A percentile compares a stretch with the other conserved stretches of the same genome.
These are phyloP conservation scores for Sesia bembeciformis DNA, from an alignment of 2,888 invertebrate genomes.

Conservation along the genomic window DNA sequence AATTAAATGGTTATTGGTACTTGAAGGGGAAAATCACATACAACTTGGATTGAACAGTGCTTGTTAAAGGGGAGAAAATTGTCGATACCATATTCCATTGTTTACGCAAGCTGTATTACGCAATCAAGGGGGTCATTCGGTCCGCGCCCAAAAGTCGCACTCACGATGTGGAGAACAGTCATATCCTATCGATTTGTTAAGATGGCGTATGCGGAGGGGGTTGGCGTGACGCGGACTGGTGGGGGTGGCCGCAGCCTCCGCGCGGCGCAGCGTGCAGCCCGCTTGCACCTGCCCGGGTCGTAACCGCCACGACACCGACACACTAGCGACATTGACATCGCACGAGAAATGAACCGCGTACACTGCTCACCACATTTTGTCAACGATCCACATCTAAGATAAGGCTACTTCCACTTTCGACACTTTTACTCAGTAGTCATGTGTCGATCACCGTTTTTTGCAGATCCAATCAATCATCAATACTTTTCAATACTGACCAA, in stretches of 20 bases:
- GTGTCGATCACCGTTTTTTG: too few relatives aligned
- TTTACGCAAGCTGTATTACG: constrained; percentile 43
- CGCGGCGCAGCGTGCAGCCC: constrained; percentile 63
- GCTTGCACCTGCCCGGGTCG: constrained; percentile 62
- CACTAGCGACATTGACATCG: constrained; percentile 37
- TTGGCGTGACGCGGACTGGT: constrained; percentile 30
- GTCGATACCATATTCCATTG: constrained; percentile 20
- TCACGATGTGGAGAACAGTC: constrained; percentile 73
- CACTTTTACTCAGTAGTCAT: too few relatives aligned
- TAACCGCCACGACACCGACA: constrained; percentile 35
- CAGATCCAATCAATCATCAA: too few relatives aligned
- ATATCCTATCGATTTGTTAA: constrained; percentile 77
- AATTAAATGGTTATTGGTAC: too few relatives aligned
- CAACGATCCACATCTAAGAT: neutral
- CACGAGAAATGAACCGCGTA: neutral
- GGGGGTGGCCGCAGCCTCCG: constrained; percentile 56
- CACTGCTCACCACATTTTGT: neutral
- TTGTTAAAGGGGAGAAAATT: neutral
- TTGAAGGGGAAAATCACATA: too few relatives aligned
- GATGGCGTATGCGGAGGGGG: constrained; percentile 59
- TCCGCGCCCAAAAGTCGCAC: constrained; percentile 69
- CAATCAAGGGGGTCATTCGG: constrained; percentile 63
- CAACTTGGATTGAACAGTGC: too few relatives aligned
- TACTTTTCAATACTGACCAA: too few relatives aligned
- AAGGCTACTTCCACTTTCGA: too few relatives aligned